Conservation (phyloP, 1,140 invertebrate genomes). For the Tetraneura akinire region DNA sequence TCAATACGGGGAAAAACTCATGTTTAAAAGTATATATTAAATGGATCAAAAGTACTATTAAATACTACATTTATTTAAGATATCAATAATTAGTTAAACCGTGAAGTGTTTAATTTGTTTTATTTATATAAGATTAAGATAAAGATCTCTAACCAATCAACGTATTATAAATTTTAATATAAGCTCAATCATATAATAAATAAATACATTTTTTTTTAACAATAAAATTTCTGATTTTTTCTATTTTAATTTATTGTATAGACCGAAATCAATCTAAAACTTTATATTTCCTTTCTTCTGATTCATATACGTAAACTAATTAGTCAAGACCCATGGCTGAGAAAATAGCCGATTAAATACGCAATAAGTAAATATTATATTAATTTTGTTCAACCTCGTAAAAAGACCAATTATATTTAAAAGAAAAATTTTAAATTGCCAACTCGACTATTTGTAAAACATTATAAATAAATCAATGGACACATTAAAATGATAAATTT, state of each 20-base stretch:
- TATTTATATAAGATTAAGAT: too few relatives aligned
- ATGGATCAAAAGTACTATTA: neutral
- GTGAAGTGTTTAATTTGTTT: too few relatives aligned
- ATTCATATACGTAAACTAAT: neutral
- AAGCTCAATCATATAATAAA: too few relatives aligned
- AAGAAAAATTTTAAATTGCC: neutral
- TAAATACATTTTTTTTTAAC: too few relatives aligned
- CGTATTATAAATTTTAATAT: too few relatives aligned
- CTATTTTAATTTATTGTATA: too few relatives aligned
- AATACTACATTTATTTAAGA: too few relatives aligned
- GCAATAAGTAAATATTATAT: neutral
- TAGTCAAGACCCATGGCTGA: slow-evolving; percentile 24
- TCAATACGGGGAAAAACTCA: neutral
- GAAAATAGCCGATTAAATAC: slow-evolving; percentile 22
- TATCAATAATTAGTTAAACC: too few relatives aligned
- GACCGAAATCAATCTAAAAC: too few relatives aligned
- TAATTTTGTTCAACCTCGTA: slow-evolving; percentile 31
- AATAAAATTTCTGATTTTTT: too few relatives aligned
- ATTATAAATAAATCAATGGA: slow-evolving; percentile 15
- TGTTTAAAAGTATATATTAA: neutral
- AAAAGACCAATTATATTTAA: neutral
- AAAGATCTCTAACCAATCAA: too few relatives aligned
- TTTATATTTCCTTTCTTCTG: neutral
- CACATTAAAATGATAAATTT: neutral
- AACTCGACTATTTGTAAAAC: too few relatives aligned